Conservation (phyloP, 37 sponge, comb jelly and placozoan genomes). For the Geodia barretti region DNA sequence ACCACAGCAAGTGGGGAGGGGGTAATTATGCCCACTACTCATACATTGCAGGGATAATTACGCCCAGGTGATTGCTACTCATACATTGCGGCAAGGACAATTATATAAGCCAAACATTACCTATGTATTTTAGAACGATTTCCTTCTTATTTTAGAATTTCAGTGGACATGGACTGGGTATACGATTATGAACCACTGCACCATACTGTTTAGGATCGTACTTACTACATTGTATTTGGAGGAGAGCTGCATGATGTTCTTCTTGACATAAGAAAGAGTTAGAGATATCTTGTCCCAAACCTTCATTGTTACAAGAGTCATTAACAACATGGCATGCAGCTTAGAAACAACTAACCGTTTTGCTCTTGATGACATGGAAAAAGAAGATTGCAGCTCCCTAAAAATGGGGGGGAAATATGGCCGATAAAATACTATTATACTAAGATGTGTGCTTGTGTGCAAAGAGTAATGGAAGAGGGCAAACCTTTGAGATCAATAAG, state of each 20-base stretch:
- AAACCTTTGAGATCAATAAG: background rate
- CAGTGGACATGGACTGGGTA: too few relatives aligned
- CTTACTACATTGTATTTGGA: background rate
- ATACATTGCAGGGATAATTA: too few relatives aligned
- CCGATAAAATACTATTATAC: background rate
- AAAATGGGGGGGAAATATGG: background rate
- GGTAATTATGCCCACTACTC: too few relatives aligned
- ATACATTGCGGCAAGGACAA: too few relatives aligned
- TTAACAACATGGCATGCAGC: background rate
- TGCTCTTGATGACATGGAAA: slow-evolving; percentile 52
- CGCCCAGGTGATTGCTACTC: too few relatives aligned
- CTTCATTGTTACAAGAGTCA: background rate
- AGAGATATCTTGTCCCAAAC: background rate
- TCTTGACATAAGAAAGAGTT: background rate
- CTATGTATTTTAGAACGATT: too few relatives aligned
- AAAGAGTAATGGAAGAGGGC: background rate
- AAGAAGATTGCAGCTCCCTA: slow-evolving; percentile 37
- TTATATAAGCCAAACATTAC: too few relatives aligned
- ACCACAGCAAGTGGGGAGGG: too few relatives aligned
- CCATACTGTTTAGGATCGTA: background rate
- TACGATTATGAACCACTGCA: too few relatives aligned
- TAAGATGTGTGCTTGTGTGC: background rate
- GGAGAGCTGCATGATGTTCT: background rate
- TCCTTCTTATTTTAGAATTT: too few relatives aligned
- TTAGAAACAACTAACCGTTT: slow-evolving; percentile 9